phyloP scores from a whole-genome alignment of 2,113 vertebrate species.

The Vulpes lagopus region DNA sequence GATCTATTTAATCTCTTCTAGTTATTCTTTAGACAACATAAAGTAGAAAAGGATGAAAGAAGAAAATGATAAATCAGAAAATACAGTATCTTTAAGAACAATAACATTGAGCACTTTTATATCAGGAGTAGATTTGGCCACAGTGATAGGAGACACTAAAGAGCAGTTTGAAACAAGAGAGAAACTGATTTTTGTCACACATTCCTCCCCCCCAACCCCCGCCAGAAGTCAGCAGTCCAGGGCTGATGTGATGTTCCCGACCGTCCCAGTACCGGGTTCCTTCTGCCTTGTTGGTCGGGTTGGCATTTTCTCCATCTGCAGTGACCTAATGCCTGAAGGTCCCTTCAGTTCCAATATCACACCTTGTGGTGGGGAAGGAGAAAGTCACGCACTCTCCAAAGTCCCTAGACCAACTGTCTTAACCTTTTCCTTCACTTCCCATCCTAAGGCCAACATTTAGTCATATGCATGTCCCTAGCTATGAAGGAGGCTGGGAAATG shows the following conservation, averaged over 20 bases:
- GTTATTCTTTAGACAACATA: neutral
- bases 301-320: neutral
- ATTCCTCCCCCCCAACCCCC: fast-evolving
- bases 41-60: neutral
- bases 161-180: neutral
- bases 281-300: neutral
- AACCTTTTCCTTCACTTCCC: neutral
- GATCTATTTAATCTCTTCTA: neutral
- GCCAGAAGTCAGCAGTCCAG: neutral
- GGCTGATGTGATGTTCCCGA: neutral
- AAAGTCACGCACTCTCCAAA: neutral
- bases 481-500: neutral
- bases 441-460: neutral
- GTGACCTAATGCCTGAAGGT: neutral
- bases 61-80: neutral
- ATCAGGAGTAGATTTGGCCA: neutral
- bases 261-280: neutral
- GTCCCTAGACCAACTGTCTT: neutral
- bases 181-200: neutral
- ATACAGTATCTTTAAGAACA: neutral
- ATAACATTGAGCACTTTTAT: neutral
- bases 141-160: neutral
- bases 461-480: neutral
- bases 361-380: neutral
- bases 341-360: neutral